Evolutionary conservation across 2,113 vertebrate species (phyloP), one percentile per base, ranked within the genome.

Genomic region (Prunella fulvescens): DNA sequence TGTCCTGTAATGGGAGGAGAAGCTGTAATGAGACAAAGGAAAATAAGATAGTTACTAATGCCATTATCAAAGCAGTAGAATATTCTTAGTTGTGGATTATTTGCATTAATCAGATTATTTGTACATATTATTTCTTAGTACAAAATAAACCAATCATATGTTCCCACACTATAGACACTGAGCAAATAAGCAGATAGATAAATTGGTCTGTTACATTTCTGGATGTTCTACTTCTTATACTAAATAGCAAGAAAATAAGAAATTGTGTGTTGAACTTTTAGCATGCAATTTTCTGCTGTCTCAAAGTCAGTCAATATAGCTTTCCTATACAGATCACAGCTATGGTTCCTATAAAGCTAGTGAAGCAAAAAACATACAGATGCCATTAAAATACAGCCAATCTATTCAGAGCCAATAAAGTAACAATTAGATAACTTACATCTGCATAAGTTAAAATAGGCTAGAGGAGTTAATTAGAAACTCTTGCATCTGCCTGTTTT

Each of bases 311-410:
- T 64, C 72, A 83, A 71, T 67, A 88, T 60, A 94, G 29, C 83
- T 97, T 96, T 93, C 71, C 69, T 91, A n/a, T 70, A 54, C 35
- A 96, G 86, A 95, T 92, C 65, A 79, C 70, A 73, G 76, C 86
- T 91, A 95, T 76, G 57, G 58, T 57, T 95, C 73, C 85, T 96
- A 40, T 93, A 97, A 93, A 61, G 69, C 24, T 93, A 97, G 62
- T 81, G 94, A 97, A 94, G 96, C 88, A 95, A 88, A 94, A 93
- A 95, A 83, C 58, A 90, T 93, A 85, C 90, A 97, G 95, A 93
- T 97, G 93, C 51, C 67, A 56, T 95, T 96, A 95, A 80, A 95
- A 96, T 40, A 35, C 79, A 96, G 80, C 69, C 66, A 96, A 91
- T 97, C 65, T 96, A 92, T 81, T 58, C 57, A 80, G 40, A 95